A percentile compares a stretch with the other conserved stretches of the same genome.
phyloP scores from a whole-genome alignment of 2,797 vertebrate species.

The Dipus sagitta region DNA sequence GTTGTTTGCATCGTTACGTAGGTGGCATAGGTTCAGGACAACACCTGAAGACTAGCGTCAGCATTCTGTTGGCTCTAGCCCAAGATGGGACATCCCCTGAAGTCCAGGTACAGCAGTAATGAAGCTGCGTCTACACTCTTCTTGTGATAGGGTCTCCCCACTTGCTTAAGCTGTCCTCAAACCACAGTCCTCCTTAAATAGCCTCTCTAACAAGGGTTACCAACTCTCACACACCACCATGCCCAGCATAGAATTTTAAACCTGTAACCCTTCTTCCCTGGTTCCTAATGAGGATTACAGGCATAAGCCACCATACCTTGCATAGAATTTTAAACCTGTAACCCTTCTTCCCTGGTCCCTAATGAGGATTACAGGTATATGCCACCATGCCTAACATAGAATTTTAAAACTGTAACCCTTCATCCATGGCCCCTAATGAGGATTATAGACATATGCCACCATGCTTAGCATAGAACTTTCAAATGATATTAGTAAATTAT shows the following conservation, averaged over 20 bases:
- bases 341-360: too few species aligned
- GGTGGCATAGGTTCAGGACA: slow-evolving; percentile 99
- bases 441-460: too few species aligned
- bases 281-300: too few species aligned
- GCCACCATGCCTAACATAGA: too few species aligned
- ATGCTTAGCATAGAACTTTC: not conserved
- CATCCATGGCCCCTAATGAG: too few species aligned
- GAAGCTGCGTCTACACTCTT: not conserved
- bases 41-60: slow-evolving; percentile 99
- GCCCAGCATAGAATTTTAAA: not conserved
- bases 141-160: not conserved
- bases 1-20: slow-evolving; percentile 98
- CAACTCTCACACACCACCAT: not conserved
- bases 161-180: not conserved
- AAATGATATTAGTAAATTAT: slow-evolving; percentile 42
- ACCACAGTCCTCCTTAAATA: not conserved
- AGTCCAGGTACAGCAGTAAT: slow-evolving; percentile 93
- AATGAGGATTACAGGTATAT: too few species aligned
- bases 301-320: too few species aligned
- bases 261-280: too few species aligned
- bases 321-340: too few species aligned
- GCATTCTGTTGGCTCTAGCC: slow-evolving; percentile 97
- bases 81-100: slow-evolving; percentile 98
- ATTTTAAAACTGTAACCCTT: too few species aligned
- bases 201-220: not conserved